Percentiles rank a stretch among this genome's conserved stretches.
phyloP scores from a whole-genome alignment of 2,888 invertebrate genomes.

The Ophraella communa region DNA sequence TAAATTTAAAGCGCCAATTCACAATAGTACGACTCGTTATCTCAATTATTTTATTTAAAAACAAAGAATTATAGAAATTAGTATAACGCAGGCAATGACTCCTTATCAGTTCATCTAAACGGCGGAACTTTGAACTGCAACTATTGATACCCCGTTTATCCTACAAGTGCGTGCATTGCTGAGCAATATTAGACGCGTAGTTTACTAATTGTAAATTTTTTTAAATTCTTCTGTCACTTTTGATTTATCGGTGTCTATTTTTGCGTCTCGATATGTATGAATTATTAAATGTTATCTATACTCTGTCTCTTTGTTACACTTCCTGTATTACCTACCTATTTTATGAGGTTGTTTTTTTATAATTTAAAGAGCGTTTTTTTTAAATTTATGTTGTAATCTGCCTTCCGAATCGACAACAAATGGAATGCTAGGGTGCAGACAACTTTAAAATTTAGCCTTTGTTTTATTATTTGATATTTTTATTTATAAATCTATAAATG shows the following conservation, averaged over 20 bases:
- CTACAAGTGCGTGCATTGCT: conserved; percentile 11
- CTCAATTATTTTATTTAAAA: conserved; percentile 1
- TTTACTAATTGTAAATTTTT: conserved; percentile 2
- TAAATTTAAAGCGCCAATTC: conserved; percentile 2
- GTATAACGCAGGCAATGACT: conserved; percentile 25
- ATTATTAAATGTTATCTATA: background rate
- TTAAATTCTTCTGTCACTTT: background rate
- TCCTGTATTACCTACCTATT: no score
- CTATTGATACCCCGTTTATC: conserved; percentile 11
- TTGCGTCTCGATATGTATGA: no score
- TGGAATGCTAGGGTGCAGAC: no score
- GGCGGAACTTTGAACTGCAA: conserved; percentile 31
- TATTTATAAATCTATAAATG: background rate
- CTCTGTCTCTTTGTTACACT: background rate
- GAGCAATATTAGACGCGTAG: conserved; percentile 16
- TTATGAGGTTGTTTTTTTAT: no score
- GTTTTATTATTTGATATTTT: no score
- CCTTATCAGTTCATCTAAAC: conserved; percentile 24
- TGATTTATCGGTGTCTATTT: background rate
- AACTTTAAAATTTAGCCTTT: no score
- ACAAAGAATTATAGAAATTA: conserved; percentile 19
- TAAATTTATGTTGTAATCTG: no score
- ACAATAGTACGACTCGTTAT: background rate
- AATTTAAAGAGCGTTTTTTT: background rate
- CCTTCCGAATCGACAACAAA: no score